Evolutionary conservation across 2,888 invertebrate species (phyloP), one percentile per base, ranked within the genome.

Genomic region (Leptarthrus brevirostris): DNA sequence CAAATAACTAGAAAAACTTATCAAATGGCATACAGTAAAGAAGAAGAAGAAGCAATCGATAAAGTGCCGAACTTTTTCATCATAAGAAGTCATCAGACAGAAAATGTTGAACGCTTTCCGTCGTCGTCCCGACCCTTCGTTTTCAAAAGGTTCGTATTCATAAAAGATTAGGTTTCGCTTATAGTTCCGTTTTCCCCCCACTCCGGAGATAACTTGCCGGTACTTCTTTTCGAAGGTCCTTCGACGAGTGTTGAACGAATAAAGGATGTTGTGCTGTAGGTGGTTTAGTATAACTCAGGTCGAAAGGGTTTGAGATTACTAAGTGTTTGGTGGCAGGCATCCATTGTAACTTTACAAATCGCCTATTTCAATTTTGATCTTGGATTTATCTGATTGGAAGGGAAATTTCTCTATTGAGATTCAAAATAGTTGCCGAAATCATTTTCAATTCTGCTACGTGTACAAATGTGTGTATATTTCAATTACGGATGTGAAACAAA

Each of bases 291-390:
- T 44, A 64, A 64, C 44, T 64, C 44, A 64, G 36, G 10, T 24
- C 47, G 24, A 64, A 64, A 64, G 64, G 64, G 47, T 64, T 64
- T 44, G 44, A 44, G 64, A 64, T 64, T 64, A 64, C 64, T 64
- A 64, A 64, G 36, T 44, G 64, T 44, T 49, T 64, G 64, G 64
- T 24, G 64, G 64, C 44, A 47, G 24, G 24, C 69, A 18, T 30
- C 52, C 52, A 69, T 69, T 49, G 69, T 52, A 49, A 14, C 69
- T 52, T 52, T 52, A 34, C 69, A 69, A 69, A 69, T 52, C 52
- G 69, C 69, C 69, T 34, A 69, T 69, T 69, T 69, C 69, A 69
- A 69, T 69, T 69, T 69, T 52, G 69, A 69, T 69, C 30, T 52
- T 14, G 69, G 34, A 26, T 34, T 69, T 69, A 69, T 69, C 69